A percentile compares a stretch with the other conserved stretches of the same genome.
Conservation (phyloP, 2,888 invertebrate species). For the Enchytraeus crypticus region DNA sequence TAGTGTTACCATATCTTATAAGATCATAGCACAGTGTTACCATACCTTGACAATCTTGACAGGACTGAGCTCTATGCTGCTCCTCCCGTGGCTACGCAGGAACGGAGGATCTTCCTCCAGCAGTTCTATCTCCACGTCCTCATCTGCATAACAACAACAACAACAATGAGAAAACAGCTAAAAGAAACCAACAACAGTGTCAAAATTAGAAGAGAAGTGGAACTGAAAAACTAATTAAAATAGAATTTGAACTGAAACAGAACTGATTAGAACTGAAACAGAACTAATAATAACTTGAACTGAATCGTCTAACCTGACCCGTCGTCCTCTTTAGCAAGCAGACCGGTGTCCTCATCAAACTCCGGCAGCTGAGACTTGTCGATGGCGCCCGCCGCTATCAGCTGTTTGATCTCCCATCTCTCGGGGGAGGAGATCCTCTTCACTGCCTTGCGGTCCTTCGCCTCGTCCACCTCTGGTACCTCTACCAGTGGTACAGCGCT, state of each 20-base stretch:
- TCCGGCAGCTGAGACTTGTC: slow-evolving; percentile 90
- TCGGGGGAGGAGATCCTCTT: slow-evolving; percentile 83
- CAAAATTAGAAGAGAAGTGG: background rate
- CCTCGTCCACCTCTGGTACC: slow-evolving; percentile 32
- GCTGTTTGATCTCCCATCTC: slow-evolving; percentile 91
- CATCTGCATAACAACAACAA: slow-evolving; percentile 58
- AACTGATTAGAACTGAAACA: background rate
- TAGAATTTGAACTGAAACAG: background rate
- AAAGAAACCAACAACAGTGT: background rate
- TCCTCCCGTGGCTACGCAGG: slow-evolving; percentile 64
- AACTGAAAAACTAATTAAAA: background rate
- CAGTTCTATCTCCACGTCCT: slow-evolving; percentile 93
- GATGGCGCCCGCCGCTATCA: slow-evolving; percentile 83
- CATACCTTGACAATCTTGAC: slow-evolving; percentile 75
- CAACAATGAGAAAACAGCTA: background rate
- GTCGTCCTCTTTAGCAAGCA: slow-evolving; percentile 64
- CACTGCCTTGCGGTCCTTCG: slow-evolving; percentile 54
- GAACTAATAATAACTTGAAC: background rate
- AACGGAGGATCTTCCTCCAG: slow-evolving; percentile 98
- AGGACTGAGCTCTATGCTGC: slow-evolving; percentile 78
- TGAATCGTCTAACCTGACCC: slow-evolving; percentile 14
- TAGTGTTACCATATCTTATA: too few relatives aligned
- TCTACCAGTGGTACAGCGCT: slow-evolving; percentile 51
- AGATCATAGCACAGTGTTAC: background rate
- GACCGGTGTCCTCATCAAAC: slow-evolving; percentile 76